Base-by-base conservation (phyloP, 2,888 invertebrate genomes). In the Dasypolia templi region DNA sequence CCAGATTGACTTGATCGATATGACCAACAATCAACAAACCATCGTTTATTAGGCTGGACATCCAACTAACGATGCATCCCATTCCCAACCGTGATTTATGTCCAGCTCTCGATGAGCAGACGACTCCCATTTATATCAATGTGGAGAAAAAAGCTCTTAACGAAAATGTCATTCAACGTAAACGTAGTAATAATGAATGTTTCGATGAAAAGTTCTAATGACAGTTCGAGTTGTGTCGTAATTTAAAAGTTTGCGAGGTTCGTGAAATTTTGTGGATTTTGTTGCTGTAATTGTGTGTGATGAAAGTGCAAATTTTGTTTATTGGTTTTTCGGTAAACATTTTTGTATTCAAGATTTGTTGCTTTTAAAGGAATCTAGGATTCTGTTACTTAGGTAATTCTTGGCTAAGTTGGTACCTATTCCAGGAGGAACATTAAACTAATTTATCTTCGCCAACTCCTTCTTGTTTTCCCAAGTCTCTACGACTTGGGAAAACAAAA, bases 51-150 rank as follows among this genome's bases (percentile, higher is more conserved):
- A 90, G 85, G 78, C 76, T 79, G 85, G 88, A 87, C 87, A 74
- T 89, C 79, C 86, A 92, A 93, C 92, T 92, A 91, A 90, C 86
- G 89, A 89, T 85, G 84, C 90, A 90, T 91, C 88, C 87, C 76
- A 83, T 86, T 87, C 87, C 88, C 87, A 81, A 89, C 65, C 89
- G 90, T 94, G 95, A 96, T 95, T 94, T 93, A 96, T 94, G 86
- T 87, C 76, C 81, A 84, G 76, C 87, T 92, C 92, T 93, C 93
- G 90, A 94, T 91, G 80, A 87, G 78, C 83, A 87, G 92, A 91
- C 94, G 87, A 88, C 85, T 87, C 88, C 92, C 94, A 93, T 96
- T 95, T 94, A 92, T 96, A 94, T 95, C 95, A 95, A 95, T 95
- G 92, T 89, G 89, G 87, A 87, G 92, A 93, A 94, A 95, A 95